Percentiles rank a stretch among this genome's conserved stretches.
phyloP scores from a whole-genome alignment of 1,140 invertebrate species.

The Leptinotarsa texana region DNA sequence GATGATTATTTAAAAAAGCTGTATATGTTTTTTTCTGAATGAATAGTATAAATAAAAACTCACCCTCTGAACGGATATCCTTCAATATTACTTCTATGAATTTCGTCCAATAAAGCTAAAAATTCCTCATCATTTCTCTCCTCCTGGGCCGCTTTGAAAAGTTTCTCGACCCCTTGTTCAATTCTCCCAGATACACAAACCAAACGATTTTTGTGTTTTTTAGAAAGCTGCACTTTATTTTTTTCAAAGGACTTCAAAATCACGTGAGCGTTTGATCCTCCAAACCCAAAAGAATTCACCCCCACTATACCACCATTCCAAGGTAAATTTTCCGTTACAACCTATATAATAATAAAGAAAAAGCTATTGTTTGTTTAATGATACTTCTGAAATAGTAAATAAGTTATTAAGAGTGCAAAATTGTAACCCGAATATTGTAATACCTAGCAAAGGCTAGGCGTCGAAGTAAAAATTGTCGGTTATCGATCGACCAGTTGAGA shows the following conservation, averaged over 20 bases:
- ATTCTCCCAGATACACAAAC: slow-evolving; percentile 67
- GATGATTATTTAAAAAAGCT: too few relatives aligned
- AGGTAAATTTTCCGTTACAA: slow-evolving; percentile 64
- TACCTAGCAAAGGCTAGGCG: too few relatives aligned
- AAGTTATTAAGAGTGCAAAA: too few relatives aligned
- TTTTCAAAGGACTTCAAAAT: slow-evolving; percentile 60
- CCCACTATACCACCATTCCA: slow-evolving; percentile 59
- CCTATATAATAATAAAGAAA: slow-evolving; percentile 44
- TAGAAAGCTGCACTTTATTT: slow-evolving; percentile 51
- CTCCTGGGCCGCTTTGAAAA: slow-evolving; percentile 68
- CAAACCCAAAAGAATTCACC: slow-evolving; percentile 66
- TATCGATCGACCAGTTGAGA: too few relatives aligned
- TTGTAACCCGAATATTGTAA: too few relatives aligned
- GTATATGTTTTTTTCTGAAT: too few relatives aligned
- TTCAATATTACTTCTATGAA: slow-evolving; percentile 42
- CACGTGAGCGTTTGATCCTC: slow-evolving; percentile 68
- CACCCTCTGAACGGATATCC: slow-evolving; percentile 21
- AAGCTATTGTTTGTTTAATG: rapidly evolving
- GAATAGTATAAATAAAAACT: not conserved
- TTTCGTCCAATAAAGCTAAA: slow-evolving; percentile 58
- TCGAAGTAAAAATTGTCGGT: too few relatives aligned
- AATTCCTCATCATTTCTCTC: slow-evolving; percentile 61
- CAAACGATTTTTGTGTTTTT: slow-evolving; percentile 58
- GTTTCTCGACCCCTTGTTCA: slow-evolving; percentile 66
- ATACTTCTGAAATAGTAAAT: too few relatives aligned